phyloP scores from a whole-genome alignment of 2,113 vertebrate species.

The Setophaga kirtlandii region DNA sequence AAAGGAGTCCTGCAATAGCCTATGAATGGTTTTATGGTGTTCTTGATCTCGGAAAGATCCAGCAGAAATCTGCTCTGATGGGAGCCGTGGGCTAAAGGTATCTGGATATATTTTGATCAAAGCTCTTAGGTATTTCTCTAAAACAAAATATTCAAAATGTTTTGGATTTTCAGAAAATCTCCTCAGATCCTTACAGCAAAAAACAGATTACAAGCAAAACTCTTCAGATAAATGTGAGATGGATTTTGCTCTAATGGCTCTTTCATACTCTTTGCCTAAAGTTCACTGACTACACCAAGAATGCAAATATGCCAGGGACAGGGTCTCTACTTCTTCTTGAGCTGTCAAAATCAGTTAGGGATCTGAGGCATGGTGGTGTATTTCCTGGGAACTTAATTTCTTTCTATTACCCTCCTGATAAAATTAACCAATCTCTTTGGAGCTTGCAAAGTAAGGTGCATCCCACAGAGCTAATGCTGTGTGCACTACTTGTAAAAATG shows the following conservation, averaged over 20 bases:
- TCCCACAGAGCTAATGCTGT: conserved; percentile 51
- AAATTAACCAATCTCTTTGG: conserved; percentile 68
- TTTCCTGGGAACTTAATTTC: conserved; percentile 67
- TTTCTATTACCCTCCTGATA: conserved; percentile 65
- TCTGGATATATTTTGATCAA: not conserved
- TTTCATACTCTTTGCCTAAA: conserved; percentile 16
- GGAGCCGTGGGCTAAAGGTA: not conserved
- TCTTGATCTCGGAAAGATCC: not conserved
- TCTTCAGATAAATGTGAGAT: conserved; percentile 25
- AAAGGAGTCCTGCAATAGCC: not conserved
- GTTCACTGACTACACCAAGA: conserved; percentile 35
- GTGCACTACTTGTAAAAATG: conserved; percentile 36
- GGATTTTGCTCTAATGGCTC: conserved; percentile 12
- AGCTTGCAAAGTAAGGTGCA: conserved; percentile 44
- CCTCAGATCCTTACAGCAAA: conserved; percentile 4
- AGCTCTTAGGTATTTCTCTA: not conserved
- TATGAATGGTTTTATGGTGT: not conserved
- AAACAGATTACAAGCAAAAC: conserved; percentile 20
- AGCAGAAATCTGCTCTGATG: not conserved
- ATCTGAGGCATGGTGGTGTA: conserved; percentile 46
- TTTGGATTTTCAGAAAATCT: conserved; percentile 8
- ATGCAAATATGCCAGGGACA: conserved; percentile 3
- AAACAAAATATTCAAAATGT: not conserved
- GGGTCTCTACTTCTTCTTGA: conserved; percentile 36
- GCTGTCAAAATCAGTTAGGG: conserved; percentile 62